Percentiles rank a stretch among this genome's conserved stretches.
These are phyloP conservation scores for Nomada fucata DNA, from an alignment of 2,888 invertebrate species.

Conservation along the genomic window DNA sequence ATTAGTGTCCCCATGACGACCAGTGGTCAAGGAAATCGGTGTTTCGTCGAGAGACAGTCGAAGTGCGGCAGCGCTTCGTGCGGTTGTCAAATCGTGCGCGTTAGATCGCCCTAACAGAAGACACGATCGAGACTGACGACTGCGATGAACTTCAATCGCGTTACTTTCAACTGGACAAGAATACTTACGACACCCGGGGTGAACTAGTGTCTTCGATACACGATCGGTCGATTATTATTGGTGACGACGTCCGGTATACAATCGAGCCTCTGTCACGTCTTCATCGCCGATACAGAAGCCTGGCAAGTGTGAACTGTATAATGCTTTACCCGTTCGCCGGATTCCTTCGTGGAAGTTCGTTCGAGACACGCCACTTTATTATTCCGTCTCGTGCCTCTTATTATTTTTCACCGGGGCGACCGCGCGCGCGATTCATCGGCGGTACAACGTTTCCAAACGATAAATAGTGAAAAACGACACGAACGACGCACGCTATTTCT, in stretches of 20 bases:
- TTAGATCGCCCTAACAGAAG: not conserved
- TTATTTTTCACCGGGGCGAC: conserved; percentile 2
- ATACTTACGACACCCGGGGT: not conserved
- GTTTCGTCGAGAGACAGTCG: conserved; percentile 68
- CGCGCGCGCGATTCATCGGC: conserved; percentile 12
- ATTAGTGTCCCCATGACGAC: conserved; percentile 79
- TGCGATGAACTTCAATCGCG: not conserved
- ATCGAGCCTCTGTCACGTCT: conserved; percentile 20
- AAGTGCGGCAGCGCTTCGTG: conserved; percentile 50
- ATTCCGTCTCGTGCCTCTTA: not conserved
- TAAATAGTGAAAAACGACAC: not conserved
- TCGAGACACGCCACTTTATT: conserved; percentile 20
- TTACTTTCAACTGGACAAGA: not conserved
- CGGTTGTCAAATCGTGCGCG: conserved; percentile 32
- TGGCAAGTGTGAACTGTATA: conserved; percentile 61
- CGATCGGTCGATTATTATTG: conserved; percentile 27
- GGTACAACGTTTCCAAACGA: conserved; percentile 14
- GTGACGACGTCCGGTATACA: conserved; percentile 11
- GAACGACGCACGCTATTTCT: not conserved
- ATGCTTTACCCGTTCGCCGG: conserved; percentile 16
- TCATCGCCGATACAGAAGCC: conserved; percentile 68
- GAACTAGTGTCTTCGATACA: not conserved
- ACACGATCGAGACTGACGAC: not conserved
- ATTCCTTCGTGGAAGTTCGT: conserved; percentile 20
- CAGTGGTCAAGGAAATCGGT: conserved; percentile 67